These are phyloP conservation scores for Ophion costatus DNA, from an alignment of 2,888 invertebrate species.

Conservation along the genomic window DNA sequence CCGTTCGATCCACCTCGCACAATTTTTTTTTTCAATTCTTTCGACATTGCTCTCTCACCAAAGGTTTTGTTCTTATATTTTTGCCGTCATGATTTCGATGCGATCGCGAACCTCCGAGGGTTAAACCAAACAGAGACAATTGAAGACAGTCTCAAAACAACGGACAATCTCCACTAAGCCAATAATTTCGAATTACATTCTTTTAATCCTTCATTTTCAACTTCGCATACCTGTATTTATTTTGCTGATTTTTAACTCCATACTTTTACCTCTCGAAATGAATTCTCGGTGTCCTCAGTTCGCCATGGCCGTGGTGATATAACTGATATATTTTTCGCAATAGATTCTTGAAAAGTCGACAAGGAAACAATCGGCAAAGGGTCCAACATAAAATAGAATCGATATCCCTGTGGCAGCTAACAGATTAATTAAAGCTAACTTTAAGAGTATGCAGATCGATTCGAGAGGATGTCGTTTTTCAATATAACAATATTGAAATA, in stretches of 20 bases:
- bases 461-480: neutral
- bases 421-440: neutral
- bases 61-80: constrained; percentile 1
- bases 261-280: neutral
- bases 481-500: neutral
- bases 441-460: constrained; percentile 37
- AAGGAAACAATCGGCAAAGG: no score
- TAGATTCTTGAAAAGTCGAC: no score
- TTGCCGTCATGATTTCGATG: constrained; percentile 36
- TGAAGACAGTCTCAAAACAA: neutral
- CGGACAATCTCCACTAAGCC: neutral
- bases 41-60: constrained; percentile 11
- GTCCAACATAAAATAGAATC: no score
- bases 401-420: no score
- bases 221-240: neutral
- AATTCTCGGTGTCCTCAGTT: neutral
- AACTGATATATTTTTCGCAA: constrained; percentile 5
- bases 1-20: neutral
- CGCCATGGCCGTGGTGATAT: neutral
- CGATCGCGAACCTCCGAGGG: neutral
- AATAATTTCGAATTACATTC: neutral
- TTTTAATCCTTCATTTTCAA: neutral
- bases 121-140: constrained; percentile 22
- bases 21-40: neutral
- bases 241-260: neutral